Evolutionary conservation across 2,888 invertebrate genomes (phyloP).

Genomic region (Panzeria rudis): DNA sequence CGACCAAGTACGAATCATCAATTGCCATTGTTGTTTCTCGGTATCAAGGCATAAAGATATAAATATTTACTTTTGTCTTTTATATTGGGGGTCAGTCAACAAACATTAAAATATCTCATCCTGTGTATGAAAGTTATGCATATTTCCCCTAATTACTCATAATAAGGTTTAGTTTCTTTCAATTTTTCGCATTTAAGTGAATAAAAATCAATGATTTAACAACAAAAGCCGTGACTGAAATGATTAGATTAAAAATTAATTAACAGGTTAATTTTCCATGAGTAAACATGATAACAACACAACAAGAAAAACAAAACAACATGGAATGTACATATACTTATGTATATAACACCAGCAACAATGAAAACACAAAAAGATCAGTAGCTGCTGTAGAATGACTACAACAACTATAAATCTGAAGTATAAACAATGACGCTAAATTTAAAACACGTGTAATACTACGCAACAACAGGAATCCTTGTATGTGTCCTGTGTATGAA

Average conservation of each 20-base stretch:
- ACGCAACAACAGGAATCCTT: conserved; percentile 14
- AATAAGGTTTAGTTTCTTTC: neutral
- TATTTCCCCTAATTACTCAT: neutral
- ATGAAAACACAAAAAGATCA: conserved; percentile 12
- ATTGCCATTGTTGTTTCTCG: no score
- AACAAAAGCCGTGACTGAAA: conserved; percentile 20
- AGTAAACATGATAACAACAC: conserved; percentile 17
- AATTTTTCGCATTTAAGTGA: conserved; percentile 1
- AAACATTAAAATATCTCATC: no score
- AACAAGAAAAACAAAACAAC: conserved; percentile 25
- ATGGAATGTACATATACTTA: neutral
- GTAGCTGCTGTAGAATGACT: neutral
- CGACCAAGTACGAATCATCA: no score
- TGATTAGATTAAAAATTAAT: conserved; percentile 66
- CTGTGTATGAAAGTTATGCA: no score
- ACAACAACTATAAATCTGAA: conserved; percentile 1
- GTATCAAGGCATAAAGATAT: no score
- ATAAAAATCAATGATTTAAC: conserved; percentile 32
- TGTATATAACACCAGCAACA: neutral
- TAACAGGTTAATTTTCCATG: conserved; percentile 60
- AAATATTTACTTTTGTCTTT: no score
- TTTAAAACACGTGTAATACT: conserved; percentile 48
- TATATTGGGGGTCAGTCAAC: no score
- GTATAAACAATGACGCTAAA: conserved; percentile 46
- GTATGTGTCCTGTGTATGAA: neutral